These are phyloP conservation scores for Rhinichthys klamathensis DNA, from an alignment of 2,113 vertebrate genomes.

Conservation along the genomic window DNA sequence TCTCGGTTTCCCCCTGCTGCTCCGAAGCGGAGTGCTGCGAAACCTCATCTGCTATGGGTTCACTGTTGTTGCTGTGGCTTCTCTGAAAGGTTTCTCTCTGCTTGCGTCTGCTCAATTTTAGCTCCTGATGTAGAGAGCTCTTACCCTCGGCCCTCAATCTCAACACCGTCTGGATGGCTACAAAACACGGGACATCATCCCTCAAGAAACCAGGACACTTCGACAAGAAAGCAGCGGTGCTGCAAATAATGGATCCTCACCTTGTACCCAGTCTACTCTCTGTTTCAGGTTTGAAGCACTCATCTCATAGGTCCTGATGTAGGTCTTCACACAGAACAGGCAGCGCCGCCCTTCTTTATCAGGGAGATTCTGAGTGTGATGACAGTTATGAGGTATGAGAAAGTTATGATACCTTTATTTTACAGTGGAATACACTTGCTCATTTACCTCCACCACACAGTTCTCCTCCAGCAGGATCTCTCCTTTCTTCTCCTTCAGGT, in stretches of 20 bases:
- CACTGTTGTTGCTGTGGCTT: constrained; percentile 62
- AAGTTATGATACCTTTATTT: background rate
- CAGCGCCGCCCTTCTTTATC: constrained; percentile 80
- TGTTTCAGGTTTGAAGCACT: constrained; percentile 77
- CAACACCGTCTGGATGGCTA: constrained; percentile 75
- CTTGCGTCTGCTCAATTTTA: constrained; percentile 72
- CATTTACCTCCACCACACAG: constrained; percentile 74
- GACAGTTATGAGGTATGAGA: background rate
- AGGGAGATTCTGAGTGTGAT: constrained; percentile 67
- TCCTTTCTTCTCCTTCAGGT: constrained; percentile 78
- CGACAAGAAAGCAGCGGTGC: background rate
- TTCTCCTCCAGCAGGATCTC: constrained; percentile 75
- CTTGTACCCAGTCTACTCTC: constrained; percentile 80
- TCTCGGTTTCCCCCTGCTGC: constrained; percentile 68
- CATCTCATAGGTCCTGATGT: constrained; percentile 77
- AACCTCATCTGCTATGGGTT: constrained; percentile 56
- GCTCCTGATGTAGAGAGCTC: constrained; percentile 71
- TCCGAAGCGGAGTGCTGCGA: constrained; percentile 43
- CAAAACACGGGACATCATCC: background rate
- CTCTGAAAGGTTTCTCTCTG: constrained; percentile 69
- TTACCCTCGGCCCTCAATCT: constrained; percentile 71
- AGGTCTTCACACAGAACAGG: constrained; percentile 78
- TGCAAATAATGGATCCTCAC: constrained; percentile 52
- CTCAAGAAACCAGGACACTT: background rate
- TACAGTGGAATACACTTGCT: background rate